Conservation (phyloP, 2,113 vertebrate species). For the Melanostigma gelatinosum region DNA sequence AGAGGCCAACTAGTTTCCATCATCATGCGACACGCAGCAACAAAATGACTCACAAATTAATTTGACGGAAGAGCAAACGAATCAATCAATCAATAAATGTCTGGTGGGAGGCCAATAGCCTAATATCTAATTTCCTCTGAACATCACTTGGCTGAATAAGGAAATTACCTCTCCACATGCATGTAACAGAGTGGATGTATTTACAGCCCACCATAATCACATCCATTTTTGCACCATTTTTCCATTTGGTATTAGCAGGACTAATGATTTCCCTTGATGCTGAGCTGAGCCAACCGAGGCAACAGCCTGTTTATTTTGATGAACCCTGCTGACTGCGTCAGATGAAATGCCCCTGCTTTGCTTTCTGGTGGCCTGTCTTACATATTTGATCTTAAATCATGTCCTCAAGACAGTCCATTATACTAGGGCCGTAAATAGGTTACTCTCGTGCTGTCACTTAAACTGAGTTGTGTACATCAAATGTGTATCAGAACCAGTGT, state of each 20-base stretch:
- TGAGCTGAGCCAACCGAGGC: slow-evolving; percentile 27
- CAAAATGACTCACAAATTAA: slow-evolving; percentile 67
- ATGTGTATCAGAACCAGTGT: slow-evolving; percentile 2
- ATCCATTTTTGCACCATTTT: slow-evolving; percentile 56
- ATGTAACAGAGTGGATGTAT: slow-evolving; percentile 54
- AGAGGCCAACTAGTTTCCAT: slow-evolving; percentile 39
- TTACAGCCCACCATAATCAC: slow-evolving; percentile 56
- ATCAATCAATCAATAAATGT: slow-evolving; percentile 69
- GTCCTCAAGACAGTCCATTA: slow-evolving; percentile 12
- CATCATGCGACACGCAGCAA: slow-evolving; percentile 37
- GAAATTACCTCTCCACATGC: slow-evolving; percentile 54
- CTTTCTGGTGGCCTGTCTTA: neutral
- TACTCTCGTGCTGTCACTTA: slow-evolving; percentile 8
- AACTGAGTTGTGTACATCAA: neutral
- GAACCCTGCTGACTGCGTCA: slow-evolving; percentile 19
- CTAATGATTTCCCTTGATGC: slow-evolving; percentile 65
- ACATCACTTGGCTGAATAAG: slow-evolving; percentile 60
- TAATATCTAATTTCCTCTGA: slow-evolving; percentile 75
- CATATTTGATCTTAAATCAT: slow-evolving; percentile 27
- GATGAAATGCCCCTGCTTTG: slow-evolving; percentile 43
- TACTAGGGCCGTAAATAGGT: slow-evolving; percentile 7
- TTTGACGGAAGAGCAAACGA: slow-evolving; percentile 58
- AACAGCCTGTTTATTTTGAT: slow-evolving; percentile 46
- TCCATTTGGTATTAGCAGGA: slow-evolving; percentile 52
- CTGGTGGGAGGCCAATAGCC: slow-evolving; percentile 21